Evolutionary conservation across 2,888 invertebrate genomes (phyloP), one percentile per base, ranked within the genome.

Genomic region (Cephus nigrinus): DNA sequence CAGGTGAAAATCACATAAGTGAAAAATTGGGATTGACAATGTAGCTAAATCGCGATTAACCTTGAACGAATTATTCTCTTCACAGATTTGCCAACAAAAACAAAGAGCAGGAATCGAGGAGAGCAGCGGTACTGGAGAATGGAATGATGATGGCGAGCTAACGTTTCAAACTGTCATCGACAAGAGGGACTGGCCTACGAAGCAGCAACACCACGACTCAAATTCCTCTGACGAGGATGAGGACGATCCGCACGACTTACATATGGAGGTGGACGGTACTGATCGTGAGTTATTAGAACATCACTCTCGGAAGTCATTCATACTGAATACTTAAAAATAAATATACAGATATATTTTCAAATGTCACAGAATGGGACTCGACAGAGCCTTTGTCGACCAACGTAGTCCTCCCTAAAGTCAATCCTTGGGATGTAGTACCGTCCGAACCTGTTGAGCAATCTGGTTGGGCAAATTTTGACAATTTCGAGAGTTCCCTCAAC

Each of bases 141-240:
- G 93, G 85, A 92, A 92, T 73, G 92, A 92, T 77, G 92, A 93
- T 68, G 89, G 90, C 55, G 92, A 92, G 76, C 90, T 92, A 80
- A 93, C 92, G 40, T 92, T 92, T 81, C 92, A 92, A 81, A 93
- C 93, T 0, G 92, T 93, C 15, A 92, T 92, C 75, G 92, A 93
- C 79, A 92, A 92, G 84, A 89, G 91, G 23, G 91, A 92, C 79
- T 90, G 90, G 89, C 85, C 86, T 11, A 84, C 84, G 15, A 89
- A 89, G 77, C 89, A 87, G 72, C 86, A 88, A 68, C 87, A 87
- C 33, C 87, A 86, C 69, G 88, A 90, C 78, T 90, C 90, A 30
- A 92, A 90, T 79, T 92, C 92, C 36, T 92, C 92, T 69, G 93
- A 93, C 80, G 93, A 93, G 80, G 92, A 93, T 79, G 93, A 93